phyloP scores from a whole-genome alignment of 2,113 vertebrate species.

The Saimiri boliviensis region DNA sequence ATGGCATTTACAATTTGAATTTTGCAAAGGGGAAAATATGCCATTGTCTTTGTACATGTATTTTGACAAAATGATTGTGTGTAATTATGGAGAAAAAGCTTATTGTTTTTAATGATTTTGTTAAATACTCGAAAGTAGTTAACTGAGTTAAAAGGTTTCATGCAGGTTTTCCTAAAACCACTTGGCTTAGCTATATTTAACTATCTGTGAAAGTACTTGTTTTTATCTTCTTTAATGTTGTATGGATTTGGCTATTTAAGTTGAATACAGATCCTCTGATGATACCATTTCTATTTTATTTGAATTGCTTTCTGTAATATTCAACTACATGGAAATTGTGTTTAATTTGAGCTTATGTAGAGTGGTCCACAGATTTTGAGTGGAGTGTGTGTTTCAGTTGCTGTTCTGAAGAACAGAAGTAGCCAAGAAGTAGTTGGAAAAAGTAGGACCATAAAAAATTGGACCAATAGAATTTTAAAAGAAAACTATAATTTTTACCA shows the following conservation, averaged over 20 bases:
- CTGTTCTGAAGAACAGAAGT: neutral
- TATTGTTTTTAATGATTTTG: neutral
- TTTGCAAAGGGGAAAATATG: neutral
- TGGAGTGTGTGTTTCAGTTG: neutral
- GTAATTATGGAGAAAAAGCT: neutral
- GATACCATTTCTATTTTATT: slow-evolving; percentile 42
- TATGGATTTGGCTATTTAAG: slow-evolving; percentile 23
- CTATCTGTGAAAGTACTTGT: neutral
- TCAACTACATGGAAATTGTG: neutral
- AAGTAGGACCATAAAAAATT: neutral
- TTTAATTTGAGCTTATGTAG: slow-evolving; percentile 15
- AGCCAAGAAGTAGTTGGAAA: neutral
- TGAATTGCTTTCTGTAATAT: slow-evolving; percentile 52
- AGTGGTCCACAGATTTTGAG: neutral
- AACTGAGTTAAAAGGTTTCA: neutral
- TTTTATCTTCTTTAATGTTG: neutral
- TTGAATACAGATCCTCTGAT: neutral
- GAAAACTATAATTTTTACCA: neutral
- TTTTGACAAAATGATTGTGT: slow-evolving; percentile 30
- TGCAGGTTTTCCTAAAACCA: neutral
- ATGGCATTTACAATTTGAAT: neutral
- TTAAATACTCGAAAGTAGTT: neutral
- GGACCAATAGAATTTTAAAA: neutral
- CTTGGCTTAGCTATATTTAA: slow-evolving; percentile 9
- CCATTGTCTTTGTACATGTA: neutral